These are phyloP conservation scores for Prunella strophiata DNA, from an alignment of 2,797 vertebrate species.

Conservation along the genomic window DNA sequence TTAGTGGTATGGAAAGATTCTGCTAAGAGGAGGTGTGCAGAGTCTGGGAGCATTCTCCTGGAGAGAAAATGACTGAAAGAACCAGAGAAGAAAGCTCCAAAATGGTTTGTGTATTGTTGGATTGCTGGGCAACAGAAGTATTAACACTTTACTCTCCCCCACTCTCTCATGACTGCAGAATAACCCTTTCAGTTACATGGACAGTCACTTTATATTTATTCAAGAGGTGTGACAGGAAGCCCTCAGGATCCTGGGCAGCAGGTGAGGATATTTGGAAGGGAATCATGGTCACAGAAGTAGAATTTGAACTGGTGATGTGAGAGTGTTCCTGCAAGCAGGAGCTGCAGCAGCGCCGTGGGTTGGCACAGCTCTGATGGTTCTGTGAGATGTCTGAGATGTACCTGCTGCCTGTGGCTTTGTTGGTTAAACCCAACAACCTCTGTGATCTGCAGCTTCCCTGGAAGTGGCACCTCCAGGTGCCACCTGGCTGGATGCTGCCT, in stretches of 20 bases:
- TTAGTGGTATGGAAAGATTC: slow-evolving; percentile 6
- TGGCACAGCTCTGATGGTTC: background rate
- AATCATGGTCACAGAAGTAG: too few relatives aligned
- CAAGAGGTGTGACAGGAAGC: background rate
- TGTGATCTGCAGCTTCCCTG: background rate
- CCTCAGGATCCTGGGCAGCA: background rate
- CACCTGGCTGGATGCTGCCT: background rate
- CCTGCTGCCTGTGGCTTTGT: background rate
- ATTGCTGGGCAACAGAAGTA: background rate
- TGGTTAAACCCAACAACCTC: background rate
- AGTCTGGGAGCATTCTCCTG: background rate
- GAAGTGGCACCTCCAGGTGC: background rate
- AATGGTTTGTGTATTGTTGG: background rate
- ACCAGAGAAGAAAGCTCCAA: background rate
- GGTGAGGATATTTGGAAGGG: background rate
- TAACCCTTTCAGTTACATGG: background rate
- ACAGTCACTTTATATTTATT: background rate
- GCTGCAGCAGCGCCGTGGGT: rapidly evolving
- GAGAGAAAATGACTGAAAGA: background rate
- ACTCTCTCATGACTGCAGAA: background rate
- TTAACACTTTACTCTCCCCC: background rate
- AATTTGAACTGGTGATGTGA: rapidly evolving
- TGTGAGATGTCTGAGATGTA: background rate
- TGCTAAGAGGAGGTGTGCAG: background rate
- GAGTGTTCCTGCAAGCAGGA: background rate